phyloP scores from a whole-genome alignment of 2,797 vertebrate species.

The Sylvia borin region DNA sequence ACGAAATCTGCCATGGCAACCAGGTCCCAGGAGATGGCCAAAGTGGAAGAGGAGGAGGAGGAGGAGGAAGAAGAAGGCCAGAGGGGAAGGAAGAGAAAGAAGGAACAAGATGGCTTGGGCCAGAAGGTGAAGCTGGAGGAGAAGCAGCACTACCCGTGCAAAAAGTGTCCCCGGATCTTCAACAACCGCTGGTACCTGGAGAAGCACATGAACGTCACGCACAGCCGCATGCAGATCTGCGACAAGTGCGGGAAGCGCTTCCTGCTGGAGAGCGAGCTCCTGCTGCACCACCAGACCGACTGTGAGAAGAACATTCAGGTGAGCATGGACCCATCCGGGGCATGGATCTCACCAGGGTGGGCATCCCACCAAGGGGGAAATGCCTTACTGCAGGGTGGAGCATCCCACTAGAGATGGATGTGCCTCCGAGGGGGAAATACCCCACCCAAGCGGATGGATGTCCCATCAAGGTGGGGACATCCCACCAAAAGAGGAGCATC shows the following conservation, averaged over 20 bases:
- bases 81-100: conserved; percentile 77
- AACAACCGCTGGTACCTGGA: conserved; percentile 99
- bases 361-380: too few species aligned
- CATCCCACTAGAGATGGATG: background rate
- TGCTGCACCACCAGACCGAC: conserved; percentile 96
- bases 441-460: background rate
- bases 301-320: conserved; percentile 99
- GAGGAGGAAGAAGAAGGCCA: conserved; percentile 74
- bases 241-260: conserved; percentile 96
- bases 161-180: conserved; percentile 94
- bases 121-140: conserved; percentile 95
- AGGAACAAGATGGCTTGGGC: conserved; percentile 79
- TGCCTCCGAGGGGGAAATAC: too few species aligned
- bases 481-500: background rate
- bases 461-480: background rate
- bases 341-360: background rate
- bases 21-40: conserved; percentile 67
- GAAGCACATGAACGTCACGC: conserved; percentile 98
- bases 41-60: conserved; percentile 66
- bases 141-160: conserved; percentile 93
- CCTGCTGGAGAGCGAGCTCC: conserved; percentile 93
- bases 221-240: conserved; percentile 98
- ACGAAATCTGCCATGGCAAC: conserved; percentile 72
- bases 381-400: background rate
- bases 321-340: background rate